These are phyloP conservation scores for Argyrosomus regius DNA, from an alignment of 2,797 vertebrate species.

Conservation along the genomic window DNA sequence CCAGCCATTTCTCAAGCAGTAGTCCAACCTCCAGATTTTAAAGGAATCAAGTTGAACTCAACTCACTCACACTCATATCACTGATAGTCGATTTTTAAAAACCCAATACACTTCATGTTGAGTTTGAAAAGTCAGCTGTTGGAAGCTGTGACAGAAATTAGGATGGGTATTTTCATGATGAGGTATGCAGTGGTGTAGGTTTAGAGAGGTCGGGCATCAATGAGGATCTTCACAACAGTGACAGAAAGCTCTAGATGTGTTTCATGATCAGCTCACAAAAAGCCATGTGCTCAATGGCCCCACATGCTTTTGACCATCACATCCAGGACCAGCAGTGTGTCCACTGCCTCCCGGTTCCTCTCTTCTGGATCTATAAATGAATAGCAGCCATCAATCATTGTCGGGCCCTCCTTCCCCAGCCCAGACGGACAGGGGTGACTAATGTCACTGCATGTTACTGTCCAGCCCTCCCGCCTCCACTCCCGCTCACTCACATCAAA, in stretches of 20 bases:
- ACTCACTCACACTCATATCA: not conserved
- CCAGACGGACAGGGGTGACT: constrained; percentile 93
- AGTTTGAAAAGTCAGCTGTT: not conserved
- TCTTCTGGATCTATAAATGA: constrained; percentile 91
- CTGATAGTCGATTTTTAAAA: not conserved
- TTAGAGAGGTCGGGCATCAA: not conserved
- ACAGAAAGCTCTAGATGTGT: constrained; percentile 10
- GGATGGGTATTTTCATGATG: not conserved
- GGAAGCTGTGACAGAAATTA: constrained; percentile 1
- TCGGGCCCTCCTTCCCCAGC: constrained; percentile 92
- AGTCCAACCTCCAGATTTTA: too few relatives aligned
- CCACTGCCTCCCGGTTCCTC: constrained; percentile 56
- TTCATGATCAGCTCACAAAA: constrained; percentile 26
- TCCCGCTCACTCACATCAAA: constrained; percentile 89
- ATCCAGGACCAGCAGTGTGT: constrained; percentile 36
- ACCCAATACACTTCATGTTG: not conserved
- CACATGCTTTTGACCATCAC: constrained; percentile 71
- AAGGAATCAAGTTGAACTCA: not conserved
- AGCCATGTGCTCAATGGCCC: constrained; percentile 45
- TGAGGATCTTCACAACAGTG: not conserved
- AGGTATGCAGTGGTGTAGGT: not conserved
- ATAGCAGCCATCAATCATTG: constrained; percentile 97
- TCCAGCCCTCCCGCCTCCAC: constrained; percentile 91
- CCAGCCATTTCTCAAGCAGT: too few relatives aligned
- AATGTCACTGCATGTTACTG: constrained; percentile 97